Percentiles rank a stretch among this genome's conserved stretches.
These are phyloP conservation scores for Parasteatoda tepidariorum DNA, from an alignment of 1,140 invertebrate species.

Conservation along the genomic window DNA sequence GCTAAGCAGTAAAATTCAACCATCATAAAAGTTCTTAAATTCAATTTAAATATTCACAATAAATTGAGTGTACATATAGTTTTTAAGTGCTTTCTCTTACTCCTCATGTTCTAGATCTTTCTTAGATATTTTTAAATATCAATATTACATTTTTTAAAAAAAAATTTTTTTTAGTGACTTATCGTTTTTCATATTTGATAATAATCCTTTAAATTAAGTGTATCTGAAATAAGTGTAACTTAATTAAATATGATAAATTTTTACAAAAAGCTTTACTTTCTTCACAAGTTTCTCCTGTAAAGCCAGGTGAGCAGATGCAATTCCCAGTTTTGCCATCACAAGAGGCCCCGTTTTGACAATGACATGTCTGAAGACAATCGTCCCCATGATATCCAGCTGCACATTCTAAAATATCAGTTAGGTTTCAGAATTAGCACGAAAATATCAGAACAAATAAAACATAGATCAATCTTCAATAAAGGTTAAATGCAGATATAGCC, in stretches of 20 bases:
- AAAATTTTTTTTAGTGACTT: too few relatives aligned
- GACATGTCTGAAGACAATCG: slow-evolving; percentile 70
- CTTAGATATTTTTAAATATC: too few relatives aligned
- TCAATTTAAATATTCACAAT: too few relatives aligned
- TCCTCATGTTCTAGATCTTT: too few relatives aligned
- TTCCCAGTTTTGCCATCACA: slow-evolving; percentile 66
- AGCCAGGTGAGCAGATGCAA: slow-evolving; percentile 67
- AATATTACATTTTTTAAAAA: too few relatives aligned
- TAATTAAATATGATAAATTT: neutral
- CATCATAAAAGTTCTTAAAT: too few relatives aligned
- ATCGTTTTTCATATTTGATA: too few relatives aligned
- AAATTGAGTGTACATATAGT: too few relatives aligned
- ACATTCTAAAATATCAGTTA: slow-evolving; percentile 67
- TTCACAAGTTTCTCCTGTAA: slow-evolving; percentile 66
- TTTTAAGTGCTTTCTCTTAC: too few relatives aligned
- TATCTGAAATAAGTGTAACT: neutral
- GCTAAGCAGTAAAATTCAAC: too few relatives aligned
- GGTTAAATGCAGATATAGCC: neutral
- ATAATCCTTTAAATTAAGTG: neutral
- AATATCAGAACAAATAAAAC: slow-evolving; percentile 34
- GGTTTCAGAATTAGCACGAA: neutral
- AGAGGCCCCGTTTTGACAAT: slow-evolving; percentile 64
- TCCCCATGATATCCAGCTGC: slow-evolving; percentile 68
- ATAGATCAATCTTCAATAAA: neutral
- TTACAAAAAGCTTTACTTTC: slow-evolving; percentile 65